Base-by-base conservation (phyloP, 2,113 vertebrate species). In the Thalassarche chlororhynchos region DNA sequence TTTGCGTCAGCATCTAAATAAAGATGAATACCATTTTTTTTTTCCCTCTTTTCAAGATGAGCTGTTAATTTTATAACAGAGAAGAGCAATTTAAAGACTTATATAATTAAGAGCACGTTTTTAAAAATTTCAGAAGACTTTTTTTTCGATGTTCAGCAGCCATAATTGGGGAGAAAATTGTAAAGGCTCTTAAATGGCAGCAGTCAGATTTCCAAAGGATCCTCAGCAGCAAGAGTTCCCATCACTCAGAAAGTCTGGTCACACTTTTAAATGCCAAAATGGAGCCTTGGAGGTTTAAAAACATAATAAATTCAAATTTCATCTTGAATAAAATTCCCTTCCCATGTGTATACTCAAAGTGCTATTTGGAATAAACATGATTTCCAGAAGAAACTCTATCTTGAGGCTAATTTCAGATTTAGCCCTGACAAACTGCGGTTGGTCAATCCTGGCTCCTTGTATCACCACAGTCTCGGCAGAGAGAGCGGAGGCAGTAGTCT, bases 1-100 rank as follows among this genome's bases (percentile, higher is more conserved):
- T 94, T 93, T 96, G 93, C 74, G 66, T 95, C 91, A 94, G 32
- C 3, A 0, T 71, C 94, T 95, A 94, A 96, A 97, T 93, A 95
- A 96, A 94, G 81, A 91, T 49, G 21, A 90, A 92, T 89, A 4
- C 36, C 4, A 3, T 10, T 42, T 74, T 58, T 85, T 79, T 85
- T 47, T 14, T 9, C 42, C 46, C 29, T 69, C 34, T 75, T 93
- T 84, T 76, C 80, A 96, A 93, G 87, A 97, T 54, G 69, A 71
- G 65, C 74, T 79, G 61, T 93, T 96, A 91, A 93, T 95, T 95
- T 93, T 79, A 60, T 93, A 91, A 91, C 38, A 69, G 65, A 65
- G 55, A 80, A 90, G 61, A 87, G 47, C 66, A 68, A n/a, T 91
- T 36, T 89, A 91, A 87, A 91, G 81, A 8, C 62, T 90, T 75